These are phyloP conservation scores for Vanacampus margaritifer DNA, from an alignment of 2,113 vertebrate species.

Conservation along the genomic window DNA sequence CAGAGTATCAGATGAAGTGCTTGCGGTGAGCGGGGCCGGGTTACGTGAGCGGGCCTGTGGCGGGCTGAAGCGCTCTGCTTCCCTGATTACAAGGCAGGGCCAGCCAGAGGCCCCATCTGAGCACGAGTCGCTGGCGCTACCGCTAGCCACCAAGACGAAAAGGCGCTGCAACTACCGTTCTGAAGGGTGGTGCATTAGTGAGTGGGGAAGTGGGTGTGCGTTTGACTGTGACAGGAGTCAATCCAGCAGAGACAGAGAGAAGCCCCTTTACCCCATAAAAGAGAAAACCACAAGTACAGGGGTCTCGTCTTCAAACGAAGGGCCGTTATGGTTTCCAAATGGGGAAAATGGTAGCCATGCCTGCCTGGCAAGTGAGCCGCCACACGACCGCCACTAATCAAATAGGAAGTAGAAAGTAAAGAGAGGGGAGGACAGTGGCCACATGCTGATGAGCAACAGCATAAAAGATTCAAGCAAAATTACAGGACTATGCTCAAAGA, in stretches of 20 bases:
- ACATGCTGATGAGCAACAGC: constrained; percentile 61
- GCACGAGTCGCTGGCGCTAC: constrained; percentile 64
- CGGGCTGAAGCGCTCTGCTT: constrained; percentile 51
- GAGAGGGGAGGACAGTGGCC: constrained; percentile 42
- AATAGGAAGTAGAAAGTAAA: constrained; percentile 55
- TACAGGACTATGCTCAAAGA: constrained; percentile 30
- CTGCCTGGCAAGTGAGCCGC: constrained; percentile 50
- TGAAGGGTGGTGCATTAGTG: constrained; percentile 5
- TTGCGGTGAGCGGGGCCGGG: constrained; percentile 69
- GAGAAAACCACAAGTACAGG: constrained; percentile 77
- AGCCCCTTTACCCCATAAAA: constrained; percentile 65
- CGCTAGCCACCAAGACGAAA: constrained; percentile 51
- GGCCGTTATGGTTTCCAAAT: constrained; percentile 70
- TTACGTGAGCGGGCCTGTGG: constrained; percentile 66
- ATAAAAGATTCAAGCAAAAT: constrained; percentile 23
- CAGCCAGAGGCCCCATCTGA: constrained; percentile 60
- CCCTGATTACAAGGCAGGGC: constrained; percentile 76
- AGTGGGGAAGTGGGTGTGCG: constrained; percentile 14
- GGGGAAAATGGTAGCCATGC: constrained; percentile 66
- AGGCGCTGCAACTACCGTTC: constrained; percentile 52
- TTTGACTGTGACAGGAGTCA: constrained; percentile 49
- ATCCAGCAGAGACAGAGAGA: constrained; percentile 60
- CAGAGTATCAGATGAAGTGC: constrained; percentile 76
- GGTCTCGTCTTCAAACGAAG: constrained; percentile 70
- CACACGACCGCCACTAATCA: constrained; percentile 60